Percentiles rank a stretch among this genome's conserved stretches.
Conservation (phyloP, 2,797 vertebrate species). For the Sebastes aleutianus region DNA sequence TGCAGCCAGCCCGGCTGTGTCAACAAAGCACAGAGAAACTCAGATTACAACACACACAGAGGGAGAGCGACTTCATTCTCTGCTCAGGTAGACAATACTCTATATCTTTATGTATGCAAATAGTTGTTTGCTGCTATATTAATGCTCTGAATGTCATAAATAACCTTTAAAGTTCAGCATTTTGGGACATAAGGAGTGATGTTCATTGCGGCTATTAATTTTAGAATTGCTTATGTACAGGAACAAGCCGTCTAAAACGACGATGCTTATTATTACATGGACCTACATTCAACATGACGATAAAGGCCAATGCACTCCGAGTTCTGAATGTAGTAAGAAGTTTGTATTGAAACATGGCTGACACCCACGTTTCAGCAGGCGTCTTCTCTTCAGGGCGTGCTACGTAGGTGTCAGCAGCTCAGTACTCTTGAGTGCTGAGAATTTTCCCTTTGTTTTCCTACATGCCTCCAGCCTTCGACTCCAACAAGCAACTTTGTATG, state of each 20-base stretch:
- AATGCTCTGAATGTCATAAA: background rate
- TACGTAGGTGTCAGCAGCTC: slow-evolving; percentile 11
- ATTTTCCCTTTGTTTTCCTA: slow-evolving; percentile 13
- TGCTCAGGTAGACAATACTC: background rate
- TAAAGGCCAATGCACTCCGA: background rate
- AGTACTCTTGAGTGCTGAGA: background rate
- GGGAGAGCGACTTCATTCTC: background rate
- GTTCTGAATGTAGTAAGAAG: slow-evolving; percentile 7
- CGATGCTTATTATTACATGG: background rate
- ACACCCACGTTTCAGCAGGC: slow-evolving; percentile 35
- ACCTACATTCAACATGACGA: background rate
- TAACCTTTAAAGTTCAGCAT: background rate
- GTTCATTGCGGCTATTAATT: background rate
- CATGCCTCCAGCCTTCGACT: background rate
- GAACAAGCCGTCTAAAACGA: background rate
- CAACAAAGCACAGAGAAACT: background rate
- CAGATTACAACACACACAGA: background rate
- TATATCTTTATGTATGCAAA: background rate
- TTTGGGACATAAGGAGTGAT: background rate
- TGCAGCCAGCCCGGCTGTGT: background rate
- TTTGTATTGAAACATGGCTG: slow-evolving; percentile 26
- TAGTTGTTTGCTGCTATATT: background rate
- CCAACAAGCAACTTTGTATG: background rate
- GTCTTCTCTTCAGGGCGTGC: slow-evolving; percentile 11
- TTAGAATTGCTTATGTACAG: background rate